Evolutionary conservation across 2,888 invertebrate species (phyloP).

Genomic region (Cerceris ruficornis): DNA sequence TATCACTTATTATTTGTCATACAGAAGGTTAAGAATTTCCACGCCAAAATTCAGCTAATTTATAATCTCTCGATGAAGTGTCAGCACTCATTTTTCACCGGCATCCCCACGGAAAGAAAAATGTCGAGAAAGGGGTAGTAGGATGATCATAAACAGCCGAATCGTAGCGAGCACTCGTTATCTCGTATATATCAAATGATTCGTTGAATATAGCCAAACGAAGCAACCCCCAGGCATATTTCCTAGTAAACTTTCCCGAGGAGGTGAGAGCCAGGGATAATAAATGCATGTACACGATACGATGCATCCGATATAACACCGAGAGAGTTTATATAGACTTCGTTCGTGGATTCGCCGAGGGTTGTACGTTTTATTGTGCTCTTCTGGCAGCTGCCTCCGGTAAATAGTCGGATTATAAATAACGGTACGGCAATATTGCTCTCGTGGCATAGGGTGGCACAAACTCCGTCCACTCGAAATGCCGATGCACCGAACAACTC

Average conservation of each 20-base stretch:
- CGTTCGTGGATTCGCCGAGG: constrained; percentile 7
- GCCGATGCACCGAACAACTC: constrained; percentile 19
- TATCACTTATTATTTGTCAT: no score
- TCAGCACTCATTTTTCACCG: constrained; percentile 2
- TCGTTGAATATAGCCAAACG: constrained; percentile 64
- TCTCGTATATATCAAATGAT: constrained; percentile 73
- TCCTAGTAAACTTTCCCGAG: constrained; percentile 64
- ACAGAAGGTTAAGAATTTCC: no score
- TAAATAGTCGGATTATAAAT: constrained; percentile 76
- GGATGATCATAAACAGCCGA: constrained; percentile 47
- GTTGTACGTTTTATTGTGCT: constrained; percentile 71
- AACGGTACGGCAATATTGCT: constrained; percentile 64
- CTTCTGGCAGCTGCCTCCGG: constrained; percentile 75
- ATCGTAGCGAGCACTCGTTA: constrained; percentile 58
- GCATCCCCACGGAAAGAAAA: constrained; percentile 25
- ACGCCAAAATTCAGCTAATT: no score
- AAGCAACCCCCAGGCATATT: constrained; percentile 63
- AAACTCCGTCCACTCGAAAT: constrained; percentile 20
- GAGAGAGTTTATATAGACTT: constrained; percentile 50
- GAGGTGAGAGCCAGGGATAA: constrained; percentile 56
- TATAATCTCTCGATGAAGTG: background rate
- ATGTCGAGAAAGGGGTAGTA: constrained; percentile 34
- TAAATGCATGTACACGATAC: constrained; percentile 66
- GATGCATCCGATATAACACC: constrained; percentile 50
- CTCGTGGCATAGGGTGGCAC: constrained; percentile 24